Evolutionary conservation across 2,888 invertebrate genomes (phyloP), one percentile per base, ranked within the genome.

Genomic region (Orchesella flavescens): DNA sequence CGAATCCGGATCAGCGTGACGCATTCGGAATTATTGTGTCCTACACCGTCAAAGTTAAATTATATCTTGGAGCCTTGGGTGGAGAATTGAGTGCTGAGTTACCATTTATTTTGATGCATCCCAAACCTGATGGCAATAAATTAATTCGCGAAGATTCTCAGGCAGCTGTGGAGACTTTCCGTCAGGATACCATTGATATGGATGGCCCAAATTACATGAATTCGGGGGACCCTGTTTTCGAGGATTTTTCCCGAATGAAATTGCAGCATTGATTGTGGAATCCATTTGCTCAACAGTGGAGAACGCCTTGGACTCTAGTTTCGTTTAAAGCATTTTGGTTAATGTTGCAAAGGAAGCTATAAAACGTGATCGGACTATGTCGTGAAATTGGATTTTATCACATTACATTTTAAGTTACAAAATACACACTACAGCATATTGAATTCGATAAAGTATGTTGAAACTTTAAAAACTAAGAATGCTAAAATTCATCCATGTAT

Each of bases 1-100:
- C 93, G 46, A 92, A 93, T 86, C 94, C 95, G 13, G 96, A 96
- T 89, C 94, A 95, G 89, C 94, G 96, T 85, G 97, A 98, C 90
- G 95, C 96, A 72, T 96, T 98, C 90, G 98, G 98, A 84, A 97
- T 98, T 89, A 94, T 98, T 87, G 97, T 98, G 13, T 97, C 97
- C 57, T 98, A 98, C 92, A 95, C 95, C 79, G 96, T 96, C 55
- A 98, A 97, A 91, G 96, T 97, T 73, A 97, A 97, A 91, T 92
- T 98, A 72, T 97, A 96, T 90, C 92, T 98, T 87, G 97, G 96
- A 21, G 96, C 97, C 68, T 92, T 98, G 87, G 96, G 96, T 84
- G 97, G 98, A 5, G 97, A 98, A 91, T 91, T 98, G 66, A 93
- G 95, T 43, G 97, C 97, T 3, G 97, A 97, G 91, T 91, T 97